Conservation (phyloP, 2,797 vertebrate genomes). For the Columba guinea region DNA sequence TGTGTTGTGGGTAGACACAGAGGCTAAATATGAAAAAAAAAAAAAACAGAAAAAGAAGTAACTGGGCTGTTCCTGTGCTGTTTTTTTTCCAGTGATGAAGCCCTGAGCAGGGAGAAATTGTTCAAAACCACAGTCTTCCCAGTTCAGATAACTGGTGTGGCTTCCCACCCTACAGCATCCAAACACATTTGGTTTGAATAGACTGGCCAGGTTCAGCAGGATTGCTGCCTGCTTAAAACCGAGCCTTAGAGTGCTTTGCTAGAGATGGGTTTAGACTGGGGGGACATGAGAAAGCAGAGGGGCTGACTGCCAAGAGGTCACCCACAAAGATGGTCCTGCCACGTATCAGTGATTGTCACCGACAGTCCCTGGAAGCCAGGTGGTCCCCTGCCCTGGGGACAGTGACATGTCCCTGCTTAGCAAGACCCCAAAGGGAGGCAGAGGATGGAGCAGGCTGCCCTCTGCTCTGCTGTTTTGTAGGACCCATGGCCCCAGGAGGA, state of each 20-base stretch:
- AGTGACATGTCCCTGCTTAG: not conserved
- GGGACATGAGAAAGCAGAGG: not conserved
- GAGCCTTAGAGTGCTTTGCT: not conserved
- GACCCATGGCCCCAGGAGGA: not conserved
- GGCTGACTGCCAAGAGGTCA: not conserved
- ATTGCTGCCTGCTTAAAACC: not conserved
- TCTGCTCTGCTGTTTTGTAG: not conserved
- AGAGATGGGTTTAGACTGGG: not conserved
- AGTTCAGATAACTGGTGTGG: rapidly evolving
- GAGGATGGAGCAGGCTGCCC: not conserved
- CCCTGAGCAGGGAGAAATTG: not conserved
- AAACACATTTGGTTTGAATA: not conserved
- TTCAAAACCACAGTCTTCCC: not conserved
- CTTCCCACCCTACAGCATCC: not conserved
- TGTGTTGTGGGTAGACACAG: not conserved
- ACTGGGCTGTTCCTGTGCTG: not conserved
- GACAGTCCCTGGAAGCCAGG: not conserved
- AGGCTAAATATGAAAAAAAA: not conserved
- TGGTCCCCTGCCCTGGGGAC: not conserved
- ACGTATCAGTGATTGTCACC: rapidly evolving
- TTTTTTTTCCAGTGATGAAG: not conserved
- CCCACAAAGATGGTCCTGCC: not conserved
- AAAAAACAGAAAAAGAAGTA: not conserved
- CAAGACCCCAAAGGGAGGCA: not conserved
- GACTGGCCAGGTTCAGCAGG: not conserved